A percentile compares a stretch with the other conserved stretches of the same genome.
These are phyloP conservation scores for Coremacera marginata DNA, from an alignment of 2,888 invertebrate species.

Conservation along the genomic window DNA sequence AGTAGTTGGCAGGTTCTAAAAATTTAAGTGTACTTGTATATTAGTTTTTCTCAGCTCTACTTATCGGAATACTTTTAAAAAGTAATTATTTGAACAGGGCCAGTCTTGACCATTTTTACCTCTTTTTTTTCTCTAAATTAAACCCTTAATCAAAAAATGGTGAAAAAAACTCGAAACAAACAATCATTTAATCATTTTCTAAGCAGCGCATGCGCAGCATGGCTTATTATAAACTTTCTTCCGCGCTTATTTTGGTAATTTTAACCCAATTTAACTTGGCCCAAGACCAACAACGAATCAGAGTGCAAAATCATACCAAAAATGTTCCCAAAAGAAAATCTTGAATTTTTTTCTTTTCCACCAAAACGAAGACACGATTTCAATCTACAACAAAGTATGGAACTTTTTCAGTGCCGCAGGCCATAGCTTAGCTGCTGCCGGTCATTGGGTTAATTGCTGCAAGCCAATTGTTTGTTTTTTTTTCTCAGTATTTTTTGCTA, in stretches of 20 bases:
- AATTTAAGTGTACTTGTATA: not conserved
- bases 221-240: constrained; percentile 49
- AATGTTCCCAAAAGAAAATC: constrained; percentile 39
- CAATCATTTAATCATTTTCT: constrained; percentile 21
- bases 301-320: constrained; percentile 29
- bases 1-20: no score
- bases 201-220: not conserved
- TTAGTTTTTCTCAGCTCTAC: not conserved
- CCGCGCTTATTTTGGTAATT: constrained; percentile 48
- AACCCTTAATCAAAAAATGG: no score
- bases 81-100: no score
- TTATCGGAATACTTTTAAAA: not conserved
- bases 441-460: constrained; percentile 47
- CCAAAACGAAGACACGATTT: constrained; percentile 51
- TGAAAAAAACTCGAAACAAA: not conserved
- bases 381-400: constrained; percentile 46
- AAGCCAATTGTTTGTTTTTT: not conserved
- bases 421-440: constrained; percentile 2
- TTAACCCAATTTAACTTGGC: constrained; percentile 30
- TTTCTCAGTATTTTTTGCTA: no score
- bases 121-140: not conserved
- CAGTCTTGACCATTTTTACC: not conserved
- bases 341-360: constrained; percentile 48
- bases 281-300: constrained; percentile 13
- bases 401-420: not conserved